Base-by-base conservation (phyloP, 2,888 invertebrate species). In the Mythimna lalbum region DNA sequence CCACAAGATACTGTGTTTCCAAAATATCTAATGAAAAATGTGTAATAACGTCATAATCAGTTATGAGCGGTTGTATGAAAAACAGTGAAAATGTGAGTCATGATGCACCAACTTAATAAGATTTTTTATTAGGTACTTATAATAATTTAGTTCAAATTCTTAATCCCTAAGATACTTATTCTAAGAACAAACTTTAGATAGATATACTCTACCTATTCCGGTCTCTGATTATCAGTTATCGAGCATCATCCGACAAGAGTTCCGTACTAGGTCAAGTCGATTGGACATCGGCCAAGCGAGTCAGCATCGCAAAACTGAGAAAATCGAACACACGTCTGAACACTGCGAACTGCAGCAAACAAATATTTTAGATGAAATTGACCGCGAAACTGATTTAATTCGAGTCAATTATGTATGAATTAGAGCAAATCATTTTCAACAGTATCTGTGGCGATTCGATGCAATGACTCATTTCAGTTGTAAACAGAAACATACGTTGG, bases 401-500 rank as follows among this genome's bases (percentile, higher is more conserved):
- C 59, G 33, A 57, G 60, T 50, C 68, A 76, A 73, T 68, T 81
- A 57, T 36, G 43, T 43, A 67, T 47, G 62, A 86, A 85, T 78
- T 78, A 72, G 79, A 84, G 62, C 76, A 76, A 70, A 66, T 57
- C 66, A 77, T 67, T 61, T 64, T 59, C 74, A 69, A 67, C 63
- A 66, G 64, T 77, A 77, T 75, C 53, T 56, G 72, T 69, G 60
- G 73, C 77, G 73, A 76, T 75, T 68, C 55, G 47, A 57, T 55
- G 70, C 65, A 74, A 66, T 84, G 81, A 84, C 59, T 85, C 85
- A 83, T 73, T 73, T 63, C 59, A 76, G 60, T 70, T 78, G 75
- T 82, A 57, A 57, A 36, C 36, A 57, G 36, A 78, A 73, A 82
- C 77, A 84, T 73, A 71, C 72, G 69, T 60, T 52, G 36, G 60